Base-by-base conservation (phyloP, 2,797 vertebrate genomes). In the Sebastes hubbsi region DNA sequence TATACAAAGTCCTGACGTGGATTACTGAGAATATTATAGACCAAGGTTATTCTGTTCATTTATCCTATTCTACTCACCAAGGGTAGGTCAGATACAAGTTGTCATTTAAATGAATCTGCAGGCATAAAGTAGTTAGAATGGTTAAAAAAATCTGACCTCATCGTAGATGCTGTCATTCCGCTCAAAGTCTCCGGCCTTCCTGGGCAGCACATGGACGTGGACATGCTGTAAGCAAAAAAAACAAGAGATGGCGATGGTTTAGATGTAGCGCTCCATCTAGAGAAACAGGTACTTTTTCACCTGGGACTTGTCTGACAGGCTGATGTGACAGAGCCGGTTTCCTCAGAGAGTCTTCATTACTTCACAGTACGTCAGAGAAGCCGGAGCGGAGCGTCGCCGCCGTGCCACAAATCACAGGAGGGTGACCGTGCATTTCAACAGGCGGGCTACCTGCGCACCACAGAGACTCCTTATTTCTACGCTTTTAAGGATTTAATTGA, bases 121-220 rank as follows among this genome's bases (percentile, higher is more conserved):
- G 10, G 7, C 29, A 64, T 32, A 34, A 73, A 75, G 29, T 18
- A 71, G n/a, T 32, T 36, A 24, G 8, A 38, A 55, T 16, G 4
- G 5, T 58, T n/a, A 42, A 32, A 66, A 32, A 32, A 52, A 30
- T 54, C 16, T 86, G 90, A 97, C 97, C 96, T 96, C 94, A 38
- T 96, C 69, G 0, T 97, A 97, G 90, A 97, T 34, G 72, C 94
- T 95, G 67, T 98, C 97, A 72, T 97, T 97, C 61, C 83, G 89
- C 77, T 92, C 87, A 83, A 97, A 97, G 95, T 98, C 97, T 20
- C 96, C 96, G 0, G 83, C 83, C 83, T 91, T 97, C 85, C 97
- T 95, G 20, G 96, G 96, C 71, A 98, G 94, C 59, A 97, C 65
- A 0, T 97, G 96, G 88, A 97, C 88, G 0, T 97, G 97, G 62